Conservation (phyloP, 1,140 invertebrate species). For the Calliphora vicina region DNA sequence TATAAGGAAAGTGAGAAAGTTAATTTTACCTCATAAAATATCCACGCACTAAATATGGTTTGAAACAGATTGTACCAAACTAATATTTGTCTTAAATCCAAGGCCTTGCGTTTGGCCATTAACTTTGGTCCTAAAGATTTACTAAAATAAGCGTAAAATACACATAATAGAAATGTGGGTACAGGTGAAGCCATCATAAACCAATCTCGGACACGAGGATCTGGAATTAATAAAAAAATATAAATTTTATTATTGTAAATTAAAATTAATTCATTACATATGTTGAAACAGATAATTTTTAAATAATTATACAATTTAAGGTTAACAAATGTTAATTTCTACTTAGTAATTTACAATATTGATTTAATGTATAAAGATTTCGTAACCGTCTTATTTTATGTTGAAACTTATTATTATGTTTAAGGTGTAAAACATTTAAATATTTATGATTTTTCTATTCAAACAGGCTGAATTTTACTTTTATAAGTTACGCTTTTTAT, state of each 20-base stretch:
- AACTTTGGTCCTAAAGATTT: conserved; percentile 83
- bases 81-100: conserved; percentile 81
- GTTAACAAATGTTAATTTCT: neutral
- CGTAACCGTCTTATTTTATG: too few relatives aligned
- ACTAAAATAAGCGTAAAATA: conserved; percentile 86
- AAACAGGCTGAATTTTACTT: too few relatives aligned
- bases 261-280: too few relatives aligned
- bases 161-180: conserved; percentile 84
- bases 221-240: conserved; percentile 66
- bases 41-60: conserved; percentile 89
- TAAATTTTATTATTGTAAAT: too few relatives aligned
- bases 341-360: neutral
- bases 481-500: too few relatives aligned
- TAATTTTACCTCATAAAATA: conserved; percentile 85
- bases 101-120: conserved; percentile 91
- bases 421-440: too few relatives aligned
- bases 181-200: conserved; percentile 90
- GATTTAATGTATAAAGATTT: too few relatives aligned
- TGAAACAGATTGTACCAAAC: conserved; percentile 90
- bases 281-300: too few relatives aligned
- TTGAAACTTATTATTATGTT: too few relatives aligned
- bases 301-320: too few relatives aligned
- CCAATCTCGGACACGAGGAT: conserved; percentile 90
- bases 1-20: too few relatives aligned
- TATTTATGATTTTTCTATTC: too few relatives aligned